Base-by-base conservation (phyloP, 1,140 invertebrate genomes). In the Diorhabda carinulata region DNA sequence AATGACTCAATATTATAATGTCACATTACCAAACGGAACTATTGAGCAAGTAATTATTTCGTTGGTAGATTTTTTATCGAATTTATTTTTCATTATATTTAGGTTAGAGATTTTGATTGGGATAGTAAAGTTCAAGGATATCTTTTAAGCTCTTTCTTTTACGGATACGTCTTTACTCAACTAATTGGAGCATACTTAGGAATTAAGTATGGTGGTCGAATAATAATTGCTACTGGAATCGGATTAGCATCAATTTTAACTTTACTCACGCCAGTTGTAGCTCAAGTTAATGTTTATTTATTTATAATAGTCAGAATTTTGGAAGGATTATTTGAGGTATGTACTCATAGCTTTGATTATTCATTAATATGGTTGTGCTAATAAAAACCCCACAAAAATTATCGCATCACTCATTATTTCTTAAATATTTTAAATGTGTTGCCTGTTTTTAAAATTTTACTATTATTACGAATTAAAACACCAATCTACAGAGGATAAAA, bases 241-340 rank as follows among this genome's bases (percentile, higher is more conserved):
- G 87, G 92, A 0, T 83, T 86, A 2, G 93, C 94, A 2, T 90
- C 93, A 2, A 78, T 96, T 5, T 82, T 96, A 43, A 95, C 93
- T 0, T 78, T 98, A 60, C 77, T 97, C 41, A 95, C 92, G 0
- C 94, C 95, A 2, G 97, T 89, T 3, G 84, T 92, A 1, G 92
- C 92, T 0, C 86, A 89, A 74, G 84, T 86, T 56, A 91, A 89
- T 72, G 86, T 91, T 2, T 88, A 86, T 58, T 77, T 91, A 4
- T 85, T 97, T 0, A 83, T 97, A 42, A 83, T 85, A 3, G 83
- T 95, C 0, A 83, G 96, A 73, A 88, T 97, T n/a, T 78, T 96
- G 25, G 93, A 96, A 83, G 96, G 96, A 61, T 79, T 97, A 47
- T 95, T 92, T 79, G 94, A 97, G 86, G 93, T 94, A 83, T 7